Evolutionary conservation across 2,113 vertebrate genomes (phyloP).

Genomic region (Ptilonorhynchus violaceus): DNA sequence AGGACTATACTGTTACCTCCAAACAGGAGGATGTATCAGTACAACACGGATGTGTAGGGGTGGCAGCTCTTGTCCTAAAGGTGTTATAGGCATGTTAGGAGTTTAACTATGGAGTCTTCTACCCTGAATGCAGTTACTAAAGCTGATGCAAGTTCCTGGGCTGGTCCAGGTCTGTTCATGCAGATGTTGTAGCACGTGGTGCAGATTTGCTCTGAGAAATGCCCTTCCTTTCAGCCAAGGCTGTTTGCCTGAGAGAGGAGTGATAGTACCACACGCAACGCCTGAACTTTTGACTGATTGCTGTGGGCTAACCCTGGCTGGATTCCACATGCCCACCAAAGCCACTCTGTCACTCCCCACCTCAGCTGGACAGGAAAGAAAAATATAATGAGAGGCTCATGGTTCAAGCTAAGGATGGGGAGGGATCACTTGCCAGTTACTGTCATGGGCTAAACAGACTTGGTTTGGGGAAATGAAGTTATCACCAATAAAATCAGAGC

Average conservation of each 20-base stretch:
- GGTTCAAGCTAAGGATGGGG: not conserved
- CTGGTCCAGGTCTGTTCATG: not conserved
- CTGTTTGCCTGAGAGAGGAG: not conserved
- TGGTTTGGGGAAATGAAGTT: not conserved
- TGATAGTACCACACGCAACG: fast-evolving
- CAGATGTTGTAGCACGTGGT: not conserved
- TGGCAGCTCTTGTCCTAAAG: not conserved
- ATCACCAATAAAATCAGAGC: not conserved
- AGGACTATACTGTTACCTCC: not conserved
- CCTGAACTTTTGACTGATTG: not conserved
- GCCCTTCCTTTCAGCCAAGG: not conserved
- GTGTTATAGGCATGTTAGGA: too few species aligned
- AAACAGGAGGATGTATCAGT: not conserved
- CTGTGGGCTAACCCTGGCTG: not conserved
- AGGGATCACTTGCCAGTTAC: not conserved
- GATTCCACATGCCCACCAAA: not conserved
- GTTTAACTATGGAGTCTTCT: not conserved
- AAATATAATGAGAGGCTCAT: not conserved
- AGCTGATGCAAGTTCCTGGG: not conserved
- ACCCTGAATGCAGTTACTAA: not conserved
- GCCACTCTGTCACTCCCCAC: not conserved
- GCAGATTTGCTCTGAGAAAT: not conserved
- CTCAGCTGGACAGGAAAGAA: not conserved
- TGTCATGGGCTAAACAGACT: not conserved
- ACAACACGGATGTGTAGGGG: fast-evolving